Evolutionary conservation across 2,113 vertebrate genomes (phyloP).

Genomic region (Cairina moschata): DNA sequence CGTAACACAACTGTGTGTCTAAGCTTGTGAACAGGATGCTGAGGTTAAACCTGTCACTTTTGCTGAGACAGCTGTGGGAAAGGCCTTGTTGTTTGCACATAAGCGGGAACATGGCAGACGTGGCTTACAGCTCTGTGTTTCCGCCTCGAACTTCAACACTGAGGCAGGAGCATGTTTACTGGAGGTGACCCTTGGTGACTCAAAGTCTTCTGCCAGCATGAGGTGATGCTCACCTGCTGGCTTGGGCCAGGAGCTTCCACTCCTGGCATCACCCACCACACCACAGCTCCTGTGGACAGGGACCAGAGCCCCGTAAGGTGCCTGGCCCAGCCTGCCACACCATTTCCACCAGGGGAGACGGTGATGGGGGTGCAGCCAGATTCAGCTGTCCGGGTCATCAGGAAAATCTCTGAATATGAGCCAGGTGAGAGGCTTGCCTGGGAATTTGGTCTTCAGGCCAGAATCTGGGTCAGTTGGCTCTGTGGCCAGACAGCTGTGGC

Average conservation of each 20-base stretch:
- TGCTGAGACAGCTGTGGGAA: not conserved
- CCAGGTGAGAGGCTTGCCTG: too few species aligned
- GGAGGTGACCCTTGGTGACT: not conserved
- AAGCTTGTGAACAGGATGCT: not conserved
- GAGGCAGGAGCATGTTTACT: not conserved
- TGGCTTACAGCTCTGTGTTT: not conserved
- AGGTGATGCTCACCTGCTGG: not conserved
- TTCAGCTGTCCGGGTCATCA: too few species aligned
- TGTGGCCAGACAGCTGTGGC: not conserved
- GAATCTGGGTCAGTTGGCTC: not conserved
- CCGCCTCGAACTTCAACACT: not conserved
- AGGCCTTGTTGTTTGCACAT: not conserved
- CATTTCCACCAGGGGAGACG: too few species aligned
- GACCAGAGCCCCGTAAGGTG: not conserved
- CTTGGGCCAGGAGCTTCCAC: not conserved
- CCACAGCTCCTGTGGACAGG: not conserved
- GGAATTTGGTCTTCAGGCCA: too few species aligned
- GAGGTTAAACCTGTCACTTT: not conserved
- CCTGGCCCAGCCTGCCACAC: too few species aligned
- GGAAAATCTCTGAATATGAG: too few species aligned
- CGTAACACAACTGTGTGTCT: not conserved
- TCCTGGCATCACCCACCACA: not conserved
- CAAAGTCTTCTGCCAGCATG: accelerated
- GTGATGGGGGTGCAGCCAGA: too few species aligned
- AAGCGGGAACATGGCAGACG: not conserved